A percentile compares a stretch with the other conserved stretches of the same genome.
These are phyloP conservation scores for Caenorhabditis latens DNA, from an alignment of 1,140 invertebrate species.

Conservation along the genomic window DNA sequence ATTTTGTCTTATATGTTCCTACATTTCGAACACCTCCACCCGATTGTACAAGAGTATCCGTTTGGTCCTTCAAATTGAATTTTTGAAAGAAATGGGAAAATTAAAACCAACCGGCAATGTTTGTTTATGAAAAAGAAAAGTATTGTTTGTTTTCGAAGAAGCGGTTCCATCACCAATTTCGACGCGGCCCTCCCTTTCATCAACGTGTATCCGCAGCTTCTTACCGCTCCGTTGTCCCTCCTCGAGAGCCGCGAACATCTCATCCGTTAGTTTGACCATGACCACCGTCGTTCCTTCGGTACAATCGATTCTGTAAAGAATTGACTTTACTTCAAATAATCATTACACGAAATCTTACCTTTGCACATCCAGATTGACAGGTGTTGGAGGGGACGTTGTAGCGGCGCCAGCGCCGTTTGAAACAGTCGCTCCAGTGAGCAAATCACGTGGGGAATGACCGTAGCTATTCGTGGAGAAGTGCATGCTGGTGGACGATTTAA, in stretches of 20 bases:
- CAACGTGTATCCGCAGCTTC: slow-evolving; percentile 13
- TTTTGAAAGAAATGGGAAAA: background rate
- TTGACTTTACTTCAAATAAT: background rate
- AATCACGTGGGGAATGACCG: slow-evolving; percentile 8
- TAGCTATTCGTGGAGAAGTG: background rate
- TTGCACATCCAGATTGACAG: slow-evolving; percentile 47
- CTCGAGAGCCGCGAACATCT: slow-evolving; percentile 51
- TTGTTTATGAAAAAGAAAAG: slow-evolving; percentile 34
- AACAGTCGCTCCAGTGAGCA: slow-evolving; percentile 27
- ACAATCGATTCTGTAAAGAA: slow-evolving; percentile 38
- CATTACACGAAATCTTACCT: slow-evolving; percentile 12
- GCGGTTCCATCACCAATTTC: slow-evolving; percentile 44
- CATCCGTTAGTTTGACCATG: slow-evolving; percentile 58
- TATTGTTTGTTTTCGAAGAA: slow-evolving; percentile 45
- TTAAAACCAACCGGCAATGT: slow-evolving; percentile 4
- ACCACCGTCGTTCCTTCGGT: slow-evolving; percentile 47
- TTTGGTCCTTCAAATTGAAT: slow-evolving; percentile 10
- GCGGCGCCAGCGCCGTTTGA: background rate
- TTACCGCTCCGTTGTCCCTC: slow-evolving; percentile 3
- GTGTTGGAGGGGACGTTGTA: slow-evolving; percentile 31
- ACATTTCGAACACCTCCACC: background rate
- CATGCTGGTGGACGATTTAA: slow-evolving; percentile 3
- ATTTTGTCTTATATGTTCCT: slow-evolving; percentile 49
- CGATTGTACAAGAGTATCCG: slow-evolving; percentile 50
- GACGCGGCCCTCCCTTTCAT: slow-evolving; percentile 29